phyloP scores from a whole-genome alignment of 2,797 vertebrate species.

The Acanthurus tractus region DNA sequence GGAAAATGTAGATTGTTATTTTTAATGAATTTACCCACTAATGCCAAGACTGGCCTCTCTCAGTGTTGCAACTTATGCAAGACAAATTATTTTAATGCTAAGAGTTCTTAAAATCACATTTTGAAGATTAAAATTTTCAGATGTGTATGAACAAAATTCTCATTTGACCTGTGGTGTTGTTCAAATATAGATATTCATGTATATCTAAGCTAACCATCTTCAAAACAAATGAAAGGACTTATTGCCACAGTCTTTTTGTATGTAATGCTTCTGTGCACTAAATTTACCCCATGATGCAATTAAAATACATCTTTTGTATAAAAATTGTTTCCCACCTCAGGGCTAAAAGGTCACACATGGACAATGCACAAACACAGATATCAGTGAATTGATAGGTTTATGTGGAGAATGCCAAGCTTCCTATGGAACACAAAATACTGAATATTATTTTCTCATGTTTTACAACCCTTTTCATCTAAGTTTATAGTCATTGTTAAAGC shows the following conservation, averaged over 20 bases:
- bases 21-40: slow-evolving; percentile 11
- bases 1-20: slow-evolving; percentile 37
- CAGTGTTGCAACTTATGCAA: slow-evolving; percentile 35
- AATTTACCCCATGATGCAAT: slow-evolving; percentile 42
- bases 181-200: slow-evolving; percentile 27
- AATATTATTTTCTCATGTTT: slow-evolving; percentile 6
- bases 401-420: slow-evolving; percentile 21
- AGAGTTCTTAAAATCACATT: slow-evolving; percentile 32
- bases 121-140: slow-evolving; percentile 17
- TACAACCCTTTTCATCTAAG: slow-evolving; percentile 4
- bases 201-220: slow-evolving; percentile 28
- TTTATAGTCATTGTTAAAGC: neutral
- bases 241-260: slow-evolving; percentile 39
- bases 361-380: slow-evolving; percentile 22
- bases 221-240: slow-evolving; percentile 29
- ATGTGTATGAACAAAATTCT: slow-evolving; percentile 29
- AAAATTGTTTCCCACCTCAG: slow-evolving; percentile 62
- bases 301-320: slow-evolving; percentile 56
- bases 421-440: slow-evolving; percentile 16
- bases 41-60: slow-evolving; percentile 14
- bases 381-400: slow-evolving; percentile 19
- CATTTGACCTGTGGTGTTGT: slow-evolving; percentile 26
- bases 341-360: slow-evolving; percentile 47
- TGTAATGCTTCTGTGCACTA: slow-evolving; percentile 52
- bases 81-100: slow-evolving; percentile 36